These are phyloP conservation scores for Falco novaeseelandiae DNA, from an alignment of 2,797 vertebrate genomes.

Conservation along the genomic window DNA sequence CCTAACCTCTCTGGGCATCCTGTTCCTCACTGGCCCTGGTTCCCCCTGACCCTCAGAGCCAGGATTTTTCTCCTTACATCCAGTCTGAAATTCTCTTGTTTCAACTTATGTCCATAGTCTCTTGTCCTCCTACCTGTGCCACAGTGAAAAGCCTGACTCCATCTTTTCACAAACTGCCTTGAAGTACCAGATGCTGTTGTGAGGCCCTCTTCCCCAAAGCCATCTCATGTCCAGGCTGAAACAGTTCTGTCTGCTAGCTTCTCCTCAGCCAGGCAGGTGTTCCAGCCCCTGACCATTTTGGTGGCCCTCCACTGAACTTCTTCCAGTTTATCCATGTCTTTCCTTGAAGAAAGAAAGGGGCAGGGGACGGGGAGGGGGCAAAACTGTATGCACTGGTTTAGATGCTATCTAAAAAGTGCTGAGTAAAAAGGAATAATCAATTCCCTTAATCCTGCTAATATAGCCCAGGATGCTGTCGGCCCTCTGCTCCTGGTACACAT, in stretches of 20 bases:
- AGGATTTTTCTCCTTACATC: not conserved
- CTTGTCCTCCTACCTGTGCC: not conserved
- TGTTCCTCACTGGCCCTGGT: not conserved
- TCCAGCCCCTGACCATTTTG: not conserved
- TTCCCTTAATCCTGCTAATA: not conserved
- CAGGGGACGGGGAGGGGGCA: rapidly evolving
- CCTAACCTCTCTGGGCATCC: not conserved
- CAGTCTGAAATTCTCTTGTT: not conserved
- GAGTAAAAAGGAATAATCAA: not conserved
- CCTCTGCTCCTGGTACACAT: not conserved
- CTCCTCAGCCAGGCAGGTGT: not conserved
- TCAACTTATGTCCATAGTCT: rapidly evolving
- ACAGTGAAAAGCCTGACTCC: not conserved
- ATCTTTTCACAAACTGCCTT: not conserved
- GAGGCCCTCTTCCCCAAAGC: not conserved
- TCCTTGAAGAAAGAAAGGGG: not conserved
- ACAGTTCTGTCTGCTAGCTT: not conserved
- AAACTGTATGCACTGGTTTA: not conserved
- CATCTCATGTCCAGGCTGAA: not conserved
- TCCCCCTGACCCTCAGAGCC: too few species aligned
- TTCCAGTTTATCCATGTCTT: not conserved
- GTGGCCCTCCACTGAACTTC: not conserved
- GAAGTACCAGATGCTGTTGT: not conserved
- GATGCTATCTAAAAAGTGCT: not conserved
- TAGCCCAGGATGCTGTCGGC: not conserved